phyloP scores from a whole-genome alignment of 2,888 invertebrate genomes.

The Agrilus mali region DNA sequence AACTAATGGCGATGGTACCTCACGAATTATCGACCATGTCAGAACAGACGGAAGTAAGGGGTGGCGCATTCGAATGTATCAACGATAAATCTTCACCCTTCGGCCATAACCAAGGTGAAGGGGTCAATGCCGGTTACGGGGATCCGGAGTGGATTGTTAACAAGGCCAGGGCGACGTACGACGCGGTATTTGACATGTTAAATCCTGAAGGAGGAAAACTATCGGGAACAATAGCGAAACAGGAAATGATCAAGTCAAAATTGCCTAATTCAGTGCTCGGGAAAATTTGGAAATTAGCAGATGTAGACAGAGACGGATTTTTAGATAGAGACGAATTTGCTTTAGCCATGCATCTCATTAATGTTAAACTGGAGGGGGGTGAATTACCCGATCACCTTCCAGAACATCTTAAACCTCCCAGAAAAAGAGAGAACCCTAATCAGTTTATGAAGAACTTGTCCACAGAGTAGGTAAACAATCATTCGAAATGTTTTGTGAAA shows the following conservation, averaged over 20 bases:
- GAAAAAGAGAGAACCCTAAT: constrained; percentile 39
- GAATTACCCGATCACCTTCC: constrained; percentile 81
- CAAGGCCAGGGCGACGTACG: constrained; percentile 74
- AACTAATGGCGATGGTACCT: constrained; percentile 92
- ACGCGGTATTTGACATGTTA: constrained; percentile 65
- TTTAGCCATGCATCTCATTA: constrained; percentile 89
- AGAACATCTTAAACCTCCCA: constrained; percentile 78
- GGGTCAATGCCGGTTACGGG: constrained; percentile 88
- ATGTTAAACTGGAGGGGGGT: constrained; percentile 78
- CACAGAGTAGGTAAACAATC: too few relatives aligned
- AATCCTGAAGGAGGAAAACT: constrained; percentile 85
- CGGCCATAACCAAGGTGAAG: constrained; percentile 88
- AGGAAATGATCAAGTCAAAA: constrained; percentile 93
- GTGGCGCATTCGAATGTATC: constrained; percentile 89
- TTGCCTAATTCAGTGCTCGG: constrained; percentile 92
- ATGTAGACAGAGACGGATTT: constrained; percentile 88
- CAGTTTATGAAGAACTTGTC: too few relatives aligned
- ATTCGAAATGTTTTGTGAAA: too few relatives aligned
- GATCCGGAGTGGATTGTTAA: constrained; percentile 95
- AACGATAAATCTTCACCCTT: constrained; percentile 73
- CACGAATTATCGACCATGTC: constrained; percentile 20
- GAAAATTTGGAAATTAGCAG: constrained; percentile 94
- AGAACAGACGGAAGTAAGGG: constrained; percentile 37
- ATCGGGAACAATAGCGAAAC: constrained; percentile 79
- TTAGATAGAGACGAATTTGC: constrained; percentile 94